These are phyloP conservation scores for Cotesia vestalis DNA, from an alignment of 1,140 invertebrate species.

Conservation along the genomic window DNA sequence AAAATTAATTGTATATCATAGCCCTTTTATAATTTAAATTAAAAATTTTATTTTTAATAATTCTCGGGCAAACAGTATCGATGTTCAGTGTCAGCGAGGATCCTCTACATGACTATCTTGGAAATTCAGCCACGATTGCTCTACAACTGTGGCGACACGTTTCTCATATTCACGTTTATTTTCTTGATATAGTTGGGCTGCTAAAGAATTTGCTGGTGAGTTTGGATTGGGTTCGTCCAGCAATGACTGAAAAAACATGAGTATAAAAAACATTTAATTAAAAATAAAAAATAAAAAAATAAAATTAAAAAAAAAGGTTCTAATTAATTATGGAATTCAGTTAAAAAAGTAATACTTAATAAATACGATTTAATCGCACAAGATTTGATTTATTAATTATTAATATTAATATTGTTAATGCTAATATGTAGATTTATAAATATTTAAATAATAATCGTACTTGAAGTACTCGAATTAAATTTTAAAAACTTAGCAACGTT, in stretches of 20 bases:
- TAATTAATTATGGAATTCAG: neutral
- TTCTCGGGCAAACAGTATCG: neutral
- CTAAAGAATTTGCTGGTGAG: constrained; percentile 75
- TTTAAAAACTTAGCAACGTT: constrained; percentile 48
- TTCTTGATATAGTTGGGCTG: constrained; percentile 75
- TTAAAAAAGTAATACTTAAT: neutral
- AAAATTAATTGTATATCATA: neutral
- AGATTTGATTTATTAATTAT: constrained; percentile 43
- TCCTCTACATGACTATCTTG: constrained; percentile 63
- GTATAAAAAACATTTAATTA: constrained; percentile 17
- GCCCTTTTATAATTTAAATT: neutral
- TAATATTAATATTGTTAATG: constrained; percentile 50
- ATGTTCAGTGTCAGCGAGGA: constrained; percentile 60
- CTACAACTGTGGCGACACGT: constrained; percentile 74
- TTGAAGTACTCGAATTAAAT: constrained; percentile 59
- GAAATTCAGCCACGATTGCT: constrained; percentile 73
- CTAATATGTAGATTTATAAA: constrained; percentile 53
- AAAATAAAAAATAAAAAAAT: constrained; percentile 32
- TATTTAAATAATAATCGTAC: constrained; percentile 52
- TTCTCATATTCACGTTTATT: constrained; percentile 77
- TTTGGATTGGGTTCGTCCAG: constrained; percentile 77
- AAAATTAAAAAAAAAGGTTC: constrained; percentile 45
- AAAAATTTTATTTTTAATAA: neutral
- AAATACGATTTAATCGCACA: constrained; percentile 42
- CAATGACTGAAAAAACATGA: constrained; percentile 66